A percentile compares a stretch with the other conserved stretches of the same genome.
Evolutionary conservation across 2,888 invertebrate species (phyloP).

Genomic region (Lissonota sp.): DNA sequence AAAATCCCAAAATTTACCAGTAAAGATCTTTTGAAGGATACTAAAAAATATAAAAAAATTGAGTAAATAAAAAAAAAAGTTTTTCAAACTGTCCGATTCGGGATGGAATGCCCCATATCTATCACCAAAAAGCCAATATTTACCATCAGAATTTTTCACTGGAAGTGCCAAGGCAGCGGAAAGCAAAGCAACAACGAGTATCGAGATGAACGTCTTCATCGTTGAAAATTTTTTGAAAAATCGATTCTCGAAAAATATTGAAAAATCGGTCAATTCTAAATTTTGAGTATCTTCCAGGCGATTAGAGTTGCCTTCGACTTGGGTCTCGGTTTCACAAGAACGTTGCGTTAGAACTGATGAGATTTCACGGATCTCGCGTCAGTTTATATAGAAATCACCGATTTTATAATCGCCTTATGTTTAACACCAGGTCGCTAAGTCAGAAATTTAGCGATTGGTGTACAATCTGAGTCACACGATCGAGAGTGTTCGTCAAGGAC

Average conservation of each 20-base stretch:
- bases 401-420: no score
- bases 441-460: no score
- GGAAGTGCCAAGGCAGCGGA: constrained; percentile 40
- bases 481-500: no score
- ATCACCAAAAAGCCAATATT: background rate
- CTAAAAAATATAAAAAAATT: no score
- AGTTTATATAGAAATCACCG: constrained; percentile 15
- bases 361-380: background rate
- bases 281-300: background rate
- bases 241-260: background rate
- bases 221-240: background rate
- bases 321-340: background rate
- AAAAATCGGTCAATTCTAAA: background rate
- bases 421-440: no score
- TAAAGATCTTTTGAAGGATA: no score
- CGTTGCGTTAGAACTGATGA: background rate
- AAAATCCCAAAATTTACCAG: no score
- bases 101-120: no score
- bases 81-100: no score
- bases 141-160: constrained; percentile 26
- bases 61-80: no score
- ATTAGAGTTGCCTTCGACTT: background rate
- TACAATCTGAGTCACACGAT: no score
- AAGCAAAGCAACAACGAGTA: constrained; percentile 16
- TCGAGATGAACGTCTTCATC: constrained; percentile 19